Conservation (phyloP, 2,888 invertebrate species). For the Acutogordius australiensis region DNA sequence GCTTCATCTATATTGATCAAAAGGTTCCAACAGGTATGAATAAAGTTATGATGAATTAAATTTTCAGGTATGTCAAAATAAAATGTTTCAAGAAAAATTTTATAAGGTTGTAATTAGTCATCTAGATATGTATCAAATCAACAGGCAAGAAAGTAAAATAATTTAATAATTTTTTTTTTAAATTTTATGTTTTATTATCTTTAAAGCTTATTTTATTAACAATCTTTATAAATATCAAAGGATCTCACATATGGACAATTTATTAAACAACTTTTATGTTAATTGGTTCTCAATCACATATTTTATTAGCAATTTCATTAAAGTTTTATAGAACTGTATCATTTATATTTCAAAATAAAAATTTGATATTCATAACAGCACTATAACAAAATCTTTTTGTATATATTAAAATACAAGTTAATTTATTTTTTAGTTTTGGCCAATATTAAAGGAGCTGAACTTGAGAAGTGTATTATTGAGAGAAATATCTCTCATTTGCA, state of each 20-base stretch:
- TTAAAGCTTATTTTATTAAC: no score
- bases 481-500: background rate
- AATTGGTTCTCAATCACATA: background rate
- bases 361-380: no score
- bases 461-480: background rate
- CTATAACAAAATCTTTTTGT: background rate
- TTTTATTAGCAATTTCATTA: no score
- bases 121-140: slow-evolving; percentile 1
- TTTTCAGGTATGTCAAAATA: background rate
- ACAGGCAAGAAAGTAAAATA: background rate
- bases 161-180: background rate
- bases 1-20: background rate
- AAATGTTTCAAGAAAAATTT: background rate
- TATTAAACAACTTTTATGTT: no score
- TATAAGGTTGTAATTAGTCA: background rate
- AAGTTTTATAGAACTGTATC: background rate
- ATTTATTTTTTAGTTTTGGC: background rate
- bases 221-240: no score
- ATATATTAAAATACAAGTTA: background rate
- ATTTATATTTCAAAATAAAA: no score
- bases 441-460: background rate
- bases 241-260: no score
- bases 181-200: no score
- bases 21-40: background rate
- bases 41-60: background rate